Evolutionary conservation across 2,797 vertebrate genomes (phyloP).

Genomic region (Trematomus bernacchii): DNA sequence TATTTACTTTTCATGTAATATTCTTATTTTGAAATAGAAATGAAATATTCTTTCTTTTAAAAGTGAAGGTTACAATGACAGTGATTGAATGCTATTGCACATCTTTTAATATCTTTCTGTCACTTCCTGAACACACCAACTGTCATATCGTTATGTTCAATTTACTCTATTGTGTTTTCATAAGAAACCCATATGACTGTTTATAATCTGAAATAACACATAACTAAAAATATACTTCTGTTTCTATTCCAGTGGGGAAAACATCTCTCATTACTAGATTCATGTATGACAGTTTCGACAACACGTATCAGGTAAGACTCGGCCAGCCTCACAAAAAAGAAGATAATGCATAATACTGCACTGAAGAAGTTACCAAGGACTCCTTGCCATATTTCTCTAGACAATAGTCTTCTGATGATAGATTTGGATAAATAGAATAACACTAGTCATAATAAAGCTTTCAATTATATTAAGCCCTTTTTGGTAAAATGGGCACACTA

Average conservation of each 20-base stretch:
- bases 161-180: not conserved
- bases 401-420: not conserved
- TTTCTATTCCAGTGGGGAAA: conserved; percentile 85
- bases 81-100: not conserved
- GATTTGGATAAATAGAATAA: not conserved
- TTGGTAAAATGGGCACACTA: not conserved
- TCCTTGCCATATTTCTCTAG: not conserved
- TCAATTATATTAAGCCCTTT: not conserved
- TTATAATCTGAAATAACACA: not conserved
- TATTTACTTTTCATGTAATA: not conserved
- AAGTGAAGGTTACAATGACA: not conserved
- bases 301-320: conserved; percentile 87
- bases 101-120: conserved; percentile 6
- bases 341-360: not conserved
- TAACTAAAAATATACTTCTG: conserved; percentile 26
- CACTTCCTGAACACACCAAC: not conserved
- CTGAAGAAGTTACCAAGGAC: not conserved
- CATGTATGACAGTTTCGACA: conserved; percentile 90
- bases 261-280: conserved; percentile 89
- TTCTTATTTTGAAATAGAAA: too few species aligned
- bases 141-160: not conserved
- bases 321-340: not conserved
- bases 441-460: not conserved
- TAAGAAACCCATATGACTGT: not conserved
- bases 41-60: not conserved